phyloP scores from a whole-genome alignment of 2,888 invertebrate species.

The Periphyllus acericola region DNA sequence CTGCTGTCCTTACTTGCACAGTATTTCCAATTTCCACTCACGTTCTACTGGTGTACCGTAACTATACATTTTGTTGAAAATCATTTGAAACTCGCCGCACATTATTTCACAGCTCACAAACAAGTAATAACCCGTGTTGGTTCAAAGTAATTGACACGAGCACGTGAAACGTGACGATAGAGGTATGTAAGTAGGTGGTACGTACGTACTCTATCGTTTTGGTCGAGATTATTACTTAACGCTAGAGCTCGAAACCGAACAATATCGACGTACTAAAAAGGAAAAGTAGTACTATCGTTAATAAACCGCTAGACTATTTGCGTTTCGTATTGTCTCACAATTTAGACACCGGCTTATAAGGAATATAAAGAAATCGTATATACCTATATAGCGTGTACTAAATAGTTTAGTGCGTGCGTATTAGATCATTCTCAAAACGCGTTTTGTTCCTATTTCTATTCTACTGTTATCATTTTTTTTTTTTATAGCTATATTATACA shows the following conservation, averaged over 20 bases:
- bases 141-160: background rate
- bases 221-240: constrained; percentile 3
- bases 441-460: background rate
- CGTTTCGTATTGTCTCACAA: background rate
- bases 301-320: background rate
- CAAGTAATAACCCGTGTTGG: background rate
- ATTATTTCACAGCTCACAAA: background rate
- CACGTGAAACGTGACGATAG: background rate
- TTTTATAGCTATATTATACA: background rate
- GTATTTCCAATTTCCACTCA: background rate
- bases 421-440: background rate
- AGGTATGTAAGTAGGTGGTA: too few species aligned
- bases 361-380: background rate
- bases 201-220: background rate
- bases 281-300: background rate
- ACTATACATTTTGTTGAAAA: background rate
- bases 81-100: background rate
- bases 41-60: too few species aligned
- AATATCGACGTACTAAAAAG: background rate
- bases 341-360: background rate
- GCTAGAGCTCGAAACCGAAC: background rate
- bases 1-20: background rate
- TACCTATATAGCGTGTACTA: background rate
- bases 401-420: background rate
- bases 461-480: background rate